Evolutionary conservation across 2,113 vertebrate species (phyloP), one percentile per base, ranked within the genome.

Genomic region (Tenebrosternarchus preto): DNA sequence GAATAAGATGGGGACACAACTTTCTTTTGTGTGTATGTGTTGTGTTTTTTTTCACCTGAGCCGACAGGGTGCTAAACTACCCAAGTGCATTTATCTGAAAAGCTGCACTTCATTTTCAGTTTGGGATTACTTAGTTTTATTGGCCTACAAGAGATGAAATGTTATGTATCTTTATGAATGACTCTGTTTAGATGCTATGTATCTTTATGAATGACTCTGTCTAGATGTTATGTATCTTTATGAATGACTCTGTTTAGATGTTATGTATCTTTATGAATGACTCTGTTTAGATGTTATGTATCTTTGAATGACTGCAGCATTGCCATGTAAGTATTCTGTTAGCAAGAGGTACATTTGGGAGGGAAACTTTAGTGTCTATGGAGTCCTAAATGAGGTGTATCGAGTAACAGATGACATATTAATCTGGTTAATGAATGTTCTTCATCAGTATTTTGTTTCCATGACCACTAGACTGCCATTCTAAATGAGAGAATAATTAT

Each of bases 41-140:
- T 50, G 43, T 50, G 43, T 50, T 9, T 50, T 9, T 50, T 9
- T 50, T 9, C 3, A 19, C 19, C 64, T 67, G 64, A 39, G 31
- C 22, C 9, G 19, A 3, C 9, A 16, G 5, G 31, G 7, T 36
- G 64, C 15, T 67, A 39, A 66, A 17, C 63, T 19, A 16, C 25
- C 15, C 60, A 66, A 9, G 39, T 9, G 39, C 5, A 46, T 46
- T 46, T n/a, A 20, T 67, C 39, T 68, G 64, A 68, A 39, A 68
- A 68, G 5, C 55, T 16, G 60, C 57, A 43, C 46, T 72, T 59
- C 61, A 72, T 72, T 64, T 60, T 22, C 19, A 55, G 70, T 53
- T 60, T 20, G 71, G 56, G 61, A 7, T 5, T 5, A 70, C 16
- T 50, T 80, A 64, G 73, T 73, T 53, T 80, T 80, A 79, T 79